Evolutionary conservation across 2,888 invertebrate species (phyloP).

Genomic region (Drosophila neonasuta): DNA sequence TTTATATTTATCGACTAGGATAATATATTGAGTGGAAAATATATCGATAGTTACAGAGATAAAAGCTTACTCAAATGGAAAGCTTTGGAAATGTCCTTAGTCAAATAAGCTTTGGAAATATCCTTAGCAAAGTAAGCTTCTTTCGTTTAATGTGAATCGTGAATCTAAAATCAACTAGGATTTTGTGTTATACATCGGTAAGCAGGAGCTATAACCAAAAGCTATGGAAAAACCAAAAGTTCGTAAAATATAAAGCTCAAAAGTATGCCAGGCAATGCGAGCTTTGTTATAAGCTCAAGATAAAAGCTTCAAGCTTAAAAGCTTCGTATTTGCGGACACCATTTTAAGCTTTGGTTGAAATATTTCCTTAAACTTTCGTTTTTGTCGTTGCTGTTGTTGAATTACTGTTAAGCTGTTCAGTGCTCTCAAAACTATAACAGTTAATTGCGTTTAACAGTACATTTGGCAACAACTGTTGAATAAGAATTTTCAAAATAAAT

Average conservation of each 20-base stretch:
- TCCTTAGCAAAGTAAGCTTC: neutral
- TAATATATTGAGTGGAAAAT: neutral
- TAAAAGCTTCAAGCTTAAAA: neutral
- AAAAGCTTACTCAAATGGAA: neutral
- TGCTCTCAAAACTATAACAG: neutral
- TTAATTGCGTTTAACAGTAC: slow-evolving; percentile 19
- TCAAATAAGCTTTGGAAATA: neutral
- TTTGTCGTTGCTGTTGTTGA: neutral
- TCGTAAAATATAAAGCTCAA: too few species aligned
- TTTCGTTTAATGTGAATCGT: neutral
- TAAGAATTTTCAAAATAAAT: neutral
- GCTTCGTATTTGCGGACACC: neutral
- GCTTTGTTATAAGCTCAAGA: neutral
- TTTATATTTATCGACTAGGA: neutral
- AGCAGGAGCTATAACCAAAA: neutral
- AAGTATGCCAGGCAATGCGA: neutral
- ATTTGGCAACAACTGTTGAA: slow-evolving; percentile 21
- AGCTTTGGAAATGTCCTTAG: too few species aligned
- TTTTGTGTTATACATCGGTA: neutral
- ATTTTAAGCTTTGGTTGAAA: neutral
- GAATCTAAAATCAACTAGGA: neutral
- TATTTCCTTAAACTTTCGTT: neutral
- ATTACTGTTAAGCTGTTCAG: neutral
- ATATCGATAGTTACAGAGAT: neutral
- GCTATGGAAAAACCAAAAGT: neutral